Evolutionary conservation across 2,797 vertebrate genomes (phyloP).

Genomic region (Pipistrellus pygmaeus): DNA sequence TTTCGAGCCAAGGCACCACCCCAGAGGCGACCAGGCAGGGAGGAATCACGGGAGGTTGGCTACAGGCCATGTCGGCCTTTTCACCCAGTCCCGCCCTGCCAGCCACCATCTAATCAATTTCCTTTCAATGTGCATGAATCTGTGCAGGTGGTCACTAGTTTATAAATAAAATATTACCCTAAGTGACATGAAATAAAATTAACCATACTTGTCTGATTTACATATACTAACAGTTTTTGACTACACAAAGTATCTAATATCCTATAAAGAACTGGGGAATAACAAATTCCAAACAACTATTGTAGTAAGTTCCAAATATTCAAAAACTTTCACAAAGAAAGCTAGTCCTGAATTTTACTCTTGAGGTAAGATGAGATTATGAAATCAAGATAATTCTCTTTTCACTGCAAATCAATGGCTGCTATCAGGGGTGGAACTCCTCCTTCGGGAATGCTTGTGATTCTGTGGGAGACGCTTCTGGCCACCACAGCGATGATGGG

Average conservation of each 20-base stretch:
- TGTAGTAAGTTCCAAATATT: not conserved
- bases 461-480: not conserved
- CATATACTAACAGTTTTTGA: not conserved
- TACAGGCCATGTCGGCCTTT: too few species aligned
- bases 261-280: not conserved
- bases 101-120: too few species aligned
- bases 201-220: constrained; percentile 1
- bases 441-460: not conserved
- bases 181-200: constrained; percentile 26
- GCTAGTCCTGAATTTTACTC: not conserved
- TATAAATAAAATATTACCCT: constrained; percentile 9
- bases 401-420: not conserved
- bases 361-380: not conserved
- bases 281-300: not conserved
- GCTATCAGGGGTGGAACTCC: not conserved
- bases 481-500: not conserved
- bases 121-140: too few species aligned
- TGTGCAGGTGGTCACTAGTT: not conserved
- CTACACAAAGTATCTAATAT: not conserved
- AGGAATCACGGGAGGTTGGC: too few species aligned
- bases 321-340: constrained; percentile 51
- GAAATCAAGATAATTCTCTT: not conserved
- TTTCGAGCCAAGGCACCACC: too few species aligned
- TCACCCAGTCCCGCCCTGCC: too few species aligned
- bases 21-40: too few species aligned